A percentile compares a stretch with the other conserved stretches of the same genome.
Evolutionary conservation across 2,888 invertebrate species (phyloP).

Genomic region (Ashinkailepas kermadecensis): DNA sequence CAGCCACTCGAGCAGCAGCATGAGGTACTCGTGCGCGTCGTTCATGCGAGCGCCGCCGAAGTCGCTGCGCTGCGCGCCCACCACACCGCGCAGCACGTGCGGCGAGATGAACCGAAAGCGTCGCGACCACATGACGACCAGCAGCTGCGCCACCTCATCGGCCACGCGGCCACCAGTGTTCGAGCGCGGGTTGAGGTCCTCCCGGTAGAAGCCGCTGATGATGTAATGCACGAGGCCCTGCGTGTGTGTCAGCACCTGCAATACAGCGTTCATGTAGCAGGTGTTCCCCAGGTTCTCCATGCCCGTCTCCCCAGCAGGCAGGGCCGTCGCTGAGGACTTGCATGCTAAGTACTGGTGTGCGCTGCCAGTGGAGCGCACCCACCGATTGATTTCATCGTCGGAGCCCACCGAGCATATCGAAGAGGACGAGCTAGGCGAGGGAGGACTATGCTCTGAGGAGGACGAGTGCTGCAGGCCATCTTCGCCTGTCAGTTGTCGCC

Average conservation of each 20-base stretch:
- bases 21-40: constrained; percentile 53
- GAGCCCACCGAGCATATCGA: not conserved
- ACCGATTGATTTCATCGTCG: not conserved
- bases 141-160: constrained; percentile 27
- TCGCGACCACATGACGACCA: not conserved
- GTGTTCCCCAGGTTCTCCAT: constrained; percentile 1
- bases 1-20: constrained; percentile 77
- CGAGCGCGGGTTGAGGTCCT: constrained; percentile 30
- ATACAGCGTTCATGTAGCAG: constrained; percentile 1
- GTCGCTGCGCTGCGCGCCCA: not conserved
- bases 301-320: not conserved
- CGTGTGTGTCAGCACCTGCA: not conserved
- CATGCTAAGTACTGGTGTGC: not conserved
- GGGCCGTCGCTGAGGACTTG: not conserved
- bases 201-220: constrained; percentile 24
- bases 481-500: not conserved
- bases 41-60: constrained; percentile 21
- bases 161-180: constrained; percentile 29
- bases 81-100: not conserved
- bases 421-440: not conserved
- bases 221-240: not conserved
- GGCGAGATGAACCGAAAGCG: not conserved
- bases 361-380: not conserved
- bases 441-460: not conserved
- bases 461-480: not conserved